Evolutionary conservation across 1,140 invertebrate species (phyloP).

Genomic region (Protaetia brevitarsis): DNA sequence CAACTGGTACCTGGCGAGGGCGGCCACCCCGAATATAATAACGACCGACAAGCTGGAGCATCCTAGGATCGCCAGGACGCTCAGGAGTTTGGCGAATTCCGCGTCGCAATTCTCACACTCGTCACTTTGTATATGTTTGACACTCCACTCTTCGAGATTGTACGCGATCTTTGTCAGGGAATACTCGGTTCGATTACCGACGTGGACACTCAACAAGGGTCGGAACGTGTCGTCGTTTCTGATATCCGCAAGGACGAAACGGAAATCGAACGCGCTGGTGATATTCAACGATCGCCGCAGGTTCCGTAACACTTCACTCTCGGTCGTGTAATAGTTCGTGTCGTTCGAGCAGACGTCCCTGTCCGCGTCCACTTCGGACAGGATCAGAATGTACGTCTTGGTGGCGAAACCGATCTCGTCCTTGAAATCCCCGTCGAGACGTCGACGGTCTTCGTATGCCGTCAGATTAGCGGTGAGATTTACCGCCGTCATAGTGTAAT

Average conservation of each 20-base stretch:
- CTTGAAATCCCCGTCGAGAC: not conserved
- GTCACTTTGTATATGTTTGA: conserved; percentile 42
- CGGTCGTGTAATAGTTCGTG: not conserved
- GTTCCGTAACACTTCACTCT: not conserved
- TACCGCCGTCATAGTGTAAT: conserved; percentile 4
- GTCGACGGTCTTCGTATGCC: not conserved
- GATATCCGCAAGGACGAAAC: conserved; percentile 36
- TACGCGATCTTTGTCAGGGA: conserved; percentile 29
- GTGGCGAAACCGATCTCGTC: conserved; percentile 19
- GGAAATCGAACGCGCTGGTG: not conserved
- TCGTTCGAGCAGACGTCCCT: not conserved
- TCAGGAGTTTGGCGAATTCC: conserved; percentile 35
- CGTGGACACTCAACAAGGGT: conserved; percentile 33
- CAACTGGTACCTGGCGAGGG: conserved; percentile 55
- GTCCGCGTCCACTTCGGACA: not conserved
- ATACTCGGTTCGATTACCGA: conserved; percentile 34
- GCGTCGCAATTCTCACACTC: conserved; percentile 44
- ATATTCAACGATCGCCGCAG: not conserved
- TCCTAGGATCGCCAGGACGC: conserved; percentile 38
- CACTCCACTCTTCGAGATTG: conserved; percentile 44
- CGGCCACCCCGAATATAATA: conserved; percentile 37
- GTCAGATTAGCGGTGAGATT: conserved; percentile 18
- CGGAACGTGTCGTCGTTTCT: conserved; percentile 22
- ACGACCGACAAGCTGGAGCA: conserved; percentile 42
- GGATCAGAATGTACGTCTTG: conserved; percentile 19